Percentiles rank a stretch among this genome's conserved stretches.
Evolutionary conservation across 1,140 invertebrate genomes (phyloP).

Genomic region (Drosophila seguyi): DNA sequence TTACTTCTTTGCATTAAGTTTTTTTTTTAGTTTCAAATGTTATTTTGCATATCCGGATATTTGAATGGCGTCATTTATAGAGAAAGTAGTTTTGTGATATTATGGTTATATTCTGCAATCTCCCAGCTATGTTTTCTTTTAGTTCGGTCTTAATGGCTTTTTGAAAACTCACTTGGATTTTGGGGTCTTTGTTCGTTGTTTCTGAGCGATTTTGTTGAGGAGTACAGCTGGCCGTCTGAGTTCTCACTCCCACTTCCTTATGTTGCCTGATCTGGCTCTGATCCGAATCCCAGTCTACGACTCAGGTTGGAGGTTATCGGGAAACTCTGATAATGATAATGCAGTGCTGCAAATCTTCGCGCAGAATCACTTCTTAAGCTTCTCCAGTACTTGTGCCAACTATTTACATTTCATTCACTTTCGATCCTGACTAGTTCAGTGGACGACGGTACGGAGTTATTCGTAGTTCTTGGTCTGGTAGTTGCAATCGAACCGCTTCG

Average conservation of each 20-base stretch:
- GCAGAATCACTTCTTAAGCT: slow-evolving; percentile 5
- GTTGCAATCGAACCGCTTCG: slow-evolving; percentile 43
- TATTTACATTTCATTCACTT: slow-evolving; percentile 10
- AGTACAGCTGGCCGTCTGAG: slow-evolving; percentile 3
- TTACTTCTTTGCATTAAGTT: not conserved
- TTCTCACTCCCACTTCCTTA: slow-evolving; percentile 29
- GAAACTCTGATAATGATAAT: slow-evolving; percentile 45
- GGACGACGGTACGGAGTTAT: not conserved
- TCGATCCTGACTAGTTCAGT: slow-evolving; percentile 4
- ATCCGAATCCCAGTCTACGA: slow-evolving; percentile 10
- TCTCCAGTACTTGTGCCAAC: not conserved
- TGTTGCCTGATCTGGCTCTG: slow-evolving; percentile 5
- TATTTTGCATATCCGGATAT: not conserved
- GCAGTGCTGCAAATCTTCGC: slow-evolving; percentile 9
- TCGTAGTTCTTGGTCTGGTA: slow-evolving; percentile 10
- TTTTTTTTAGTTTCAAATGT: slow-evolving; percentile 3
- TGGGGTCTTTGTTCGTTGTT: slow-evolving; percentile 7
- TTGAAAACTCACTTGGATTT: slow-evolving; percentile 1
- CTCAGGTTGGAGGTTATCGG: slow-evolving; percentile 55
- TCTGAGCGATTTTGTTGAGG: not conserved
- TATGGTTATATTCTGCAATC: not conserved
- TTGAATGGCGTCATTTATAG: too few relatives aligned
- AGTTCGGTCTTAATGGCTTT: not conserved
- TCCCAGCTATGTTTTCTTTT: not conserved
- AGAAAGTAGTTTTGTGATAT: too few relatives aligned